Evolutionary conservation across 1,140 invertebrate genomes (phyloP).

Genomic region (Drosophila sucinea): DNA sequence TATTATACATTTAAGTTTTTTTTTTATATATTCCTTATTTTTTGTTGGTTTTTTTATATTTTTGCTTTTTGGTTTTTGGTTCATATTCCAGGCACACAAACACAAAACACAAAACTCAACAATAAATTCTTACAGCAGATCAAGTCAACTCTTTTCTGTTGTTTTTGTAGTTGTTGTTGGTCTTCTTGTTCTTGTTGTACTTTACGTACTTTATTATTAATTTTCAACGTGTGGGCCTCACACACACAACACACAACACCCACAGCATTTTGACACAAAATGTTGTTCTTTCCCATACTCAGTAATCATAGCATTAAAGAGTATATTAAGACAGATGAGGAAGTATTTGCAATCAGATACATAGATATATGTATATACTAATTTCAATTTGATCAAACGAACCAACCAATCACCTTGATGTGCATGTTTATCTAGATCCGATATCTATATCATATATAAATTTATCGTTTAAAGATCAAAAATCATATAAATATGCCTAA

Average conservation of each 20-base stretch:
- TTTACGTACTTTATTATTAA: slow-evolving; percentile 75
- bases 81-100: slow-evolving; percentile 35
- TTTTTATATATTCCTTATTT: slow-evolving; percentile 9
- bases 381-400: too few species aligned
- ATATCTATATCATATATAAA: too few species aligned
- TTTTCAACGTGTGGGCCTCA: slow-evolving; percentile 67
- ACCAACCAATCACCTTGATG: too few species aligned
- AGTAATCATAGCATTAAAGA: not conserved
- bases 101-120: slow-evolving; percentile 32
- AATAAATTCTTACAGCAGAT: slow-evolving; percentile 57
- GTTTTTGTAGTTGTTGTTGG: slow-evolving; percentile 22
- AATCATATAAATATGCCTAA: too few species aligned
- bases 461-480: too few species aligned
- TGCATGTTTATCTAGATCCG: too few species aligned
- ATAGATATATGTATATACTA: too few species aligned
- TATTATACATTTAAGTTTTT: slow-evolving; percentile 63
- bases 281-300: slow-evolving; percentile 23
- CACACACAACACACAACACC: slow-evolving; percentile 55
- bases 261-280: slow-evolving; percentile 73
- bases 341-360: too few species aligned
- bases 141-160: slow-evolving; percentile 58
- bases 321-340: not conserved
- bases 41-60: not conserved
- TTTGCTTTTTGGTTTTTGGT: not conserved
- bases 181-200: slow-evolving; percentile 31